These are phyloP conservation scores for Eulemur mongoz DNA, from an alignment of 2,797 vertebrate species.

Conservation along the genomic window DNA sequence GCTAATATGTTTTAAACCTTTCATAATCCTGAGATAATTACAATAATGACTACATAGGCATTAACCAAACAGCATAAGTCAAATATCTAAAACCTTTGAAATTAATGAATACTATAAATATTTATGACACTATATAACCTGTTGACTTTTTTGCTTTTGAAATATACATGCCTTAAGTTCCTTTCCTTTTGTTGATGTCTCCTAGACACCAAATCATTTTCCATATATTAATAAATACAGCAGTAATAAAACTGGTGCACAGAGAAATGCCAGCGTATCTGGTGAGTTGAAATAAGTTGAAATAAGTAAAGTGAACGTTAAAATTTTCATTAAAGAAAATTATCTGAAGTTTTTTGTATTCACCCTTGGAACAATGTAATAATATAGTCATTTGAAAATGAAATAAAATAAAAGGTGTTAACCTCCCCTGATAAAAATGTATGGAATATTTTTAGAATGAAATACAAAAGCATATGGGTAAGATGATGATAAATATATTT, in stretches of 20 bases:
- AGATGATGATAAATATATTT: not conserved
- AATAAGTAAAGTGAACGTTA: not conserved
- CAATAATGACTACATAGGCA: not conserved
- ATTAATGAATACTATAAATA: constrained; percentile 76
- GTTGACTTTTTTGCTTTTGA: constrained; percentile 78
- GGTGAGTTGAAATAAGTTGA: not conserved
- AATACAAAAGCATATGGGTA: not conserved
- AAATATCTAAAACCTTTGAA: constrained; percentile 68
- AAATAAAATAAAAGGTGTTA: not conserved
- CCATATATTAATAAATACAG: constrained; percentile 61
- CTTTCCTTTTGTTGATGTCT: constrained; percentile 55
- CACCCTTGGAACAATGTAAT: not conserved
- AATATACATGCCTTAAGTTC: constrained; percentile 72
- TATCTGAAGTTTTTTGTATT: not conserved
- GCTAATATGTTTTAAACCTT: not conserved
- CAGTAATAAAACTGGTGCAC: constrained; percentile 70
- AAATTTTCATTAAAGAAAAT: not conserved
- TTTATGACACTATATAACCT: constrained; percentile 72
- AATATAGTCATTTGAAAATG: not conserved
- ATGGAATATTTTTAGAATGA: not conserved
- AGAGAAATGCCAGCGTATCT: constrained; percentile 51
- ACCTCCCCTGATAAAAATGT: not conserved
- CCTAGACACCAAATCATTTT: constrained; percentile 76
- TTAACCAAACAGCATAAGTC: constrained; percentile 74
- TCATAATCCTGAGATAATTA: constrained; percentile 37